Conservation (phyloP, 2,113 vertebrate species). For the Chaetodon trifascialis region DNA sequence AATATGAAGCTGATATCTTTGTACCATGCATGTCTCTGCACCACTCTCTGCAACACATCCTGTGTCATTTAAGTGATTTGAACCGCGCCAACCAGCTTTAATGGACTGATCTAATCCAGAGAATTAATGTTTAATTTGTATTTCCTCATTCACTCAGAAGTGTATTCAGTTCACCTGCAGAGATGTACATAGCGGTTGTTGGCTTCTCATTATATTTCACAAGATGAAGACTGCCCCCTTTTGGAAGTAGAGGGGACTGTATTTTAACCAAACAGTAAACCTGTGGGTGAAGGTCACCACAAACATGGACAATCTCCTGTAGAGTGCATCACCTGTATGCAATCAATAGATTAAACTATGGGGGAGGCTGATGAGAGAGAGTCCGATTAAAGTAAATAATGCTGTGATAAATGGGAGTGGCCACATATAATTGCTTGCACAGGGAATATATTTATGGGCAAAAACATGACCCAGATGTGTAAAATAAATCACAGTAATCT, state of each 20-base stretch:
- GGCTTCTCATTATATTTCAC: background rate
- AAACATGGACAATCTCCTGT: conserved; percentile 28
- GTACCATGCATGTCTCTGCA: background rate
- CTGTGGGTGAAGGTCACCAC: conserved; percentile 49
- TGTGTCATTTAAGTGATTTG: background rate
- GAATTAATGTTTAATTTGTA: background rate
- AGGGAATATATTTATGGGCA: background rate
- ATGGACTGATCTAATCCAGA: background rate
- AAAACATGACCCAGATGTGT: background rate
- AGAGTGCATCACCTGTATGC: conserved; percentile 49
- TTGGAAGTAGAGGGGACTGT: conserved; percentile 47
- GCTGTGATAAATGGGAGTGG: conserved; percentile 32
- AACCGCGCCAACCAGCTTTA: background rate
- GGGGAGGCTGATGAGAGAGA: conserved; percentile 42
- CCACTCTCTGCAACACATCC: background rate
- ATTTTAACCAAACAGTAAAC: background rate
- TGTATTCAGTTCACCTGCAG: background rate
- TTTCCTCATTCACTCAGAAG: background rate
- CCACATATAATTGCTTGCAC: background rate
- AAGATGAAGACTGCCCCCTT: conserved; percentile 45
- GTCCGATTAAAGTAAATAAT: conserved; percentile 52
- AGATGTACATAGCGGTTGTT: background rate
- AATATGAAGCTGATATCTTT: background rate
- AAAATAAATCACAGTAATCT: background rate
- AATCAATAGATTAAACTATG: conserved; percentile 71